Evolutionary conservation across 2,113 vertebrate genomes (phyloP).

Genomic region (Phoxinus phoxinus): DNA sequence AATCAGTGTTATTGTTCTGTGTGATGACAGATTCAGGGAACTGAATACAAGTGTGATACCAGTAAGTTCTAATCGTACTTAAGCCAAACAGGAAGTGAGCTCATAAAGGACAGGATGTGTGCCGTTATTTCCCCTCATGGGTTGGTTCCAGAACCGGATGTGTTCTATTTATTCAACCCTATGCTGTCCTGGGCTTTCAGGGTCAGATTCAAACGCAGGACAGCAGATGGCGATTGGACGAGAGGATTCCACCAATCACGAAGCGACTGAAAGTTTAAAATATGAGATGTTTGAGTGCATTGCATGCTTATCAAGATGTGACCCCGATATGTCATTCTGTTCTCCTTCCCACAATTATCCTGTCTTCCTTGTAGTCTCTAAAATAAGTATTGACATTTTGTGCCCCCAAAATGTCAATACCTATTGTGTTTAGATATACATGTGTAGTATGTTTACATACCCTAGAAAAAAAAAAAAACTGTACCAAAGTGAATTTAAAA

Average conservation of each 20-base stretch:
- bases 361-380: background rate
- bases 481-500: too few species aligned
- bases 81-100: constrained; percentile 34
- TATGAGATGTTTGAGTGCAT: background rate
- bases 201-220: constrained; percentile 4
- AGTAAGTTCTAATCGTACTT: constrained; percentile 23
- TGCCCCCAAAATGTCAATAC: background rate
- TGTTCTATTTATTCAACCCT: constrained; percentile 1
- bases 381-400: background rate
- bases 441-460: background rate
- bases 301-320: background rate
- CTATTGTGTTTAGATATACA: background rate
- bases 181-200: background rate
- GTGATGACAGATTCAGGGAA: constrained; percentile 26
- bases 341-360: background rate
- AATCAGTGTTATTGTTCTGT: background rate
- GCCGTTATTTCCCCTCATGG: constrained; percentile 24
- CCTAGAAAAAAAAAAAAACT: too few species aligned
- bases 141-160: constrained; percentile 13
- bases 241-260: constrained; percentile 14
- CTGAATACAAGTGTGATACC: constrained; percentile 27
- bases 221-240: background rate
- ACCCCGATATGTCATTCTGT: background rate
- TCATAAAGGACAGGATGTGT: constrained; percentile 34
- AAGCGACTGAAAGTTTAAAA: background rate